Percentiles rank a stretch among this genome's conserved stretches.
Conservation (phyloP, 2,797 vertebrate species). For the Geotrypetes seraphini region DNA sequence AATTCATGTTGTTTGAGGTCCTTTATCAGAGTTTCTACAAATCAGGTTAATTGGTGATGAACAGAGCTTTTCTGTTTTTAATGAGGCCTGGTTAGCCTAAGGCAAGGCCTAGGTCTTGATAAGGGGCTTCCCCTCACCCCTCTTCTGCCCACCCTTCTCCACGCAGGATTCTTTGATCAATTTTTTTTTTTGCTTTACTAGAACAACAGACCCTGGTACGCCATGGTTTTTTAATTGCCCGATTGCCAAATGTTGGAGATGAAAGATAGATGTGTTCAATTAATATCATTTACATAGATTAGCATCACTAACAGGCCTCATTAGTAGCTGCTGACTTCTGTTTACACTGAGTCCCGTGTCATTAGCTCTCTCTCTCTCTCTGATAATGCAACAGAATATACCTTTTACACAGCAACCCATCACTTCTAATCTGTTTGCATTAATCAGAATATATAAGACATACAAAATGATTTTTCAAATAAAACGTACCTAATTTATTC, state of each 20-base stretch:
- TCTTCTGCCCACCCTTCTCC: too few species aligned
- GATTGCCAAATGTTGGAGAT: constrained; percentile 90
- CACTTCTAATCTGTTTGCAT: constrained; percentile 58
- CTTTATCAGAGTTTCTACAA: constrained; percentile 88
- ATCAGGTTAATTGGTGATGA: constrained; percentile 99
- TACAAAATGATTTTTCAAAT: too few species aligned
- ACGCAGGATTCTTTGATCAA: constrained; percentile 83
- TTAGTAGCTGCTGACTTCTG: constrained; percentile 85
- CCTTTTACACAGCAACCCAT: constrained; percentile 42
- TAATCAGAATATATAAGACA: constrained; percentile 54
- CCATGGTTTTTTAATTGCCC: constrained; percentile 98
- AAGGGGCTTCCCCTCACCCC: constrained; percentile 75
- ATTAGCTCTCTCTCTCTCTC: constrained; percentile 63
- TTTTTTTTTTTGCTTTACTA: constrained; percentile 40
- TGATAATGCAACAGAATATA: constrained; percentile 52
- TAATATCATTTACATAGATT: constrained; percentile 99
- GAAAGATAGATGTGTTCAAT: constrained; percentile 99
- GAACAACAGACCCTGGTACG: constrained; percentile 71
- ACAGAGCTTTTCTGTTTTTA: constrained; percentile 83
- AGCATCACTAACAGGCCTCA: constrained; percentile 97
- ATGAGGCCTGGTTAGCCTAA: constrained; percentile 84
- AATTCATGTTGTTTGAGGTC: constrained; percentile 68
- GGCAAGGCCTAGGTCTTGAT: constrained; percentile 76
- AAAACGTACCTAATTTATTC: too few species aligned
- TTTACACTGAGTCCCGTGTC: constrained; percentile 75